These are phyloP conservation scores for Drosophila greeni DNA, from an alignment of 2,888 invertebrate species.

Conservation along the genomic window DNA sequence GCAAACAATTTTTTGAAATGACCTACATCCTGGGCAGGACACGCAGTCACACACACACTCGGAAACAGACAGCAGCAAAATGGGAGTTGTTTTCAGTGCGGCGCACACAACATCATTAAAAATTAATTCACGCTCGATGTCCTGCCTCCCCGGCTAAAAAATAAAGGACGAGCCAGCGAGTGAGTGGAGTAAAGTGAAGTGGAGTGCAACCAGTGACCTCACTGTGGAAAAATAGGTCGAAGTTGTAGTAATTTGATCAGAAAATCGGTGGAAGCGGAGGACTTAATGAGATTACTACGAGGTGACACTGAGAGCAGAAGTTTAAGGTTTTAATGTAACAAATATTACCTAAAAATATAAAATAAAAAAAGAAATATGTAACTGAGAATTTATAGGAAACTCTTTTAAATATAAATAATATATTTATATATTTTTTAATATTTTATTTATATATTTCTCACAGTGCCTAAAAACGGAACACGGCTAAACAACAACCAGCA, in stretches of 20 bases:
- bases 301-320: background rate
- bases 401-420: no score
- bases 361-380: no score
- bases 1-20: slow-evolving; percentile 73
- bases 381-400: no score
- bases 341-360: background rate
- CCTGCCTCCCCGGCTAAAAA: slow-evolving; percentile 43
- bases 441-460: background rate
- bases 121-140: slow-evolving; percentile 74
- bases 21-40: slow-evolving; percentile 68
- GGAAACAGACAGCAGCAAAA: slow-evolving; percentile 50
- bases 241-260: background rate
- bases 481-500: slow-evolving; percentile 51
- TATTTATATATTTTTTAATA: background rate
- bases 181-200: slow-evolving; percentile 52
- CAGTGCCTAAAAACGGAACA: slow-evolving; percentile 23
- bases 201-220: slow-evolving; percentile 32
- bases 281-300: background rate
- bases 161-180: slow-evolving; percentile 21
- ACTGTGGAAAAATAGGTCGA: slow-evolving; percentile 5
- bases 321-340: background rate
- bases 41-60: slow-evolving; percentile 19
- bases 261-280: background rate
- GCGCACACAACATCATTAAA: slow-evolving; percentile 73
- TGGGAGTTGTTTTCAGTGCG: slow-evolving; percentile 59